Evolutionary conservation across 2,888 invertebrate genomes (phyloP), one percentile per base, ranked within the genome.

Genomic region (Diaphora mendica): DNA sequence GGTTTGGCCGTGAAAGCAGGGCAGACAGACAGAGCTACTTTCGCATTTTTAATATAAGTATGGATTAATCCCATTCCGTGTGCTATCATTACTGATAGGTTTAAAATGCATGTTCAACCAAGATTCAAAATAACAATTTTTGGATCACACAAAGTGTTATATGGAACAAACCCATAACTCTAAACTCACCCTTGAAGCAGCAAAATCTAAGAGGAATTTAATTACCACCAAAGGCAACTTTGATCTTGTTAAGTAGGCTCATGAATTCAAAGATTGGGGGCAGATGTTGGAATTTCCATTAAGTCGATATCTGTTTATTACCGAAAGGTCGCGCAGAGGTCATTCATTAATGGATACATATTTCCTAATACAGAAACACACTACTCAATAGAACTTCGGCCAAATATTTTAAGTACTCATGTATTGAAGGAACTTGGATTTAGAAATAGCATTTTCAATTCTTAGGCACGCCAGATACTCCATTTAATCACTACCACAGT

Each of bases 221-320:
- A 62, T 62, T 30, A 30, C 7, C n/a, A 5, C 30, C 7, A 8
- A 20, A 5, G 30, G 15, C 62, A 62, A 62, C 7, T 30, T 26
- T 15, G 13, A 62, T 30, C 59, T 62, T 30, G 26, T 62, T 62
- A 30, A 62, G 30, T 30, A 62, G 17, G 30, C 26, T 62, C 59
- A 62, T 62, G 30, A 62, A 62, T 62, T 62, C 59, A 26, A 26
- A 62, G 30, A 62, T 62, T 26, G 30, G 15, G 26, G 59, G 20
- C 17, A 15, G 59, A 62, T 62, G 30, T 30, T 62, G 15, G 30
- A 62, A 62, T 30, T 62, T 62, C 59, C 59, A 30, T 26, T 62
- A 62, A 62, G 59, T 62, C 30, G 59, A 30, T 62, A 62, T 62
- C 59, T 62, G 30, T 62, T 62, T 62, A 62, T 30, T 62, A 62